These are phyloP conservation scores for Erannis defoliaria DNA, from an alignment of 2,888 invertebrate species.

Conservation along the genomic window DNA sequence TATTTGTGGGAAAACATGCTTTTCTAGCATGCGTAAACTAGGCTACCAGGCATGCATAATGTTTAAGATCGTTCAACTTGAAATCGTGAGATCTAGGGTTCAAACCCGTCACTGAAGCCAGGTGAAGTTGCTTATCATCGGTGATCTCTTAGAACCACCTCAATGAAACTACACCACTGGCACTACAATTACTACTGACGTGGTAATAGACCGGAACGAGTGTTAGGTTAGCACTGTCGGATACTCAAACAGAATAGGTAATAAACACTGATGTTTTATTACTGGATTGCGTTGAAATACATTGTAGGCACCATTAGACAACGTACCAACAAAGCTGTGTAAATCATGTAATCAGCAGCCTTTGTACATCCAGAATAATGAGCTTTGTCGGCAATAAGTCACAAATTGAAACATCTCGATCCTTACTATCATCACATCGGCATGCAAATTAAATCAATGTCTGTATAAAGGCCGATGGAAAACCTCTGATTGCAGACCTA, in stretches of 20 bases:
- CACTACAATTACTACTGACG: neutral
- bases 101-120: no score
- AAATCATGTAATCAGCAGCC: slow-evolving; percentile 30
- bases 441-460: slow-evolving; percentile 83
- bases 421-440: slow-evolving; percentile 66
- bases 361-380: slow-evolving; percentile 34
- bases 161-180: no score
- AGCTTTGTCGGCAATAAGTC: slow-evolving; percentile 39
- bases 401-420: slow-evolving; percentile 61
- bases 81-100: no score
- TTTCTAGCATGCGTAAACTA: no score
- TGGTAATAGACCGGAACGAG: neutral
- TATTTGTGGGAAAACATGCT: no score
- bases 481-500: slow-evolving; percentile 71
- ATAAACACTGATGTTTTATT: slow-evolving; percentile 17
- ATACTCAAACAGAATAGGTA: slow-evolving; percentile 14
- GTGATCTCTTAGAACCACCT: no score
- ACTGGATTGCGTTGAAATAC: slow-evolving; percentile 6
- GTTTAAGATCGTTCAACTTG: no score
- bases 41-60: no score
- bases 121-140: no score
- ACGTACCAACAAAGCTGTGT: slow-evolving; percentile 16
- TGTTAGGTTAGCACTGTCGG: neutral
- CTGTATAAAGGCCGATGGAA: slow-evolving; percentile 81
- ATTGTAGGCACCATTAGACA: slow-evolving; percentile 12